Base-by-base conservation (phyloP, 2,797 vertebrate species). In the Liasis olivaceus region DNA sequence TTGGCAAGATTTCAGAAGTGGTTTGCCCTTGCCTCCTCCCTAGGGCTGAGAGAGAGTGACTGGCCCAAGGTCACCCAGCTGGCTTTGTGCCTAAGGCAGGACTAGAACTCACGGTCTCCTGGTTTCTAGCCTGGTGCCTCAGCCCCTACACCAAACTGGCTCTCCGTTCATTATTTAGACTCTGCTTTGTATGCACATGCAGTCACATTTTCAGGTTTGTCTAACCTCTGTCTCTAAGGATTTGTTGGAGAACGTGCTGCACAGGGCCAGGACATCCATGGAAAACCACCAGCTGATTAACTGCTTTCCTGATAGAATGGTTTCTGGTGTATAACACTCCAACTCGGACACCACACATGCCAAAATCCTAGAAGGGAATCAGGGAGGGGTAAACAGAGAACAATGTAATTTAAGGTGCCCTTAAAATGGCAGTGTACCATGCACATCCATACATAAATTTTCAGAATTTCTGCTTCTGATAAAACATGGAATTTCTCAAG, bases 191-290 rank as follows among this genome's bases (percentile, higher is more conserved):
- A 20, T 47, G 36, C 22, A 81, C 24, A 22, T 24, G 20, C 36
- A 81, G 20, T 81, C 42, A 81, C 28, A 89, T 88, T 58, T 51
- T n/a, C 51, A 28, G 0, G 1, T 89, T 51, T 56, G 84, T 64
- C 95, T 93, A 54, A 96, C 95, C 96, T 95, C 95, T 93, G 93
- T 96, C 95, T 84, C 77, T 93, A 66, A 96, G 95, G 28, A 97
- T 42, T 1, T 94, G 94, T 51, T 36, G 94, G 69, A 96, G 93
- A 92, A 96, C 1, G 2, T 93, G 60, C 31, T 96, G 96, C 51
- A 94, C 93, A 26, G 94, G 94, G 86, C 94, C 95, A 26, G 95
- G 93, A 87, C 95, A 97, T 62, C 93, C 93, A 86, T 95, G 96
- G 56, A 97, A 96, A 86, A 90, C 20, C 87, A 91, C 91, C 81